Base-by-base conservation (phyloP, 2,888 invertebrate species). In the Ochropleura plecta region DNA sequence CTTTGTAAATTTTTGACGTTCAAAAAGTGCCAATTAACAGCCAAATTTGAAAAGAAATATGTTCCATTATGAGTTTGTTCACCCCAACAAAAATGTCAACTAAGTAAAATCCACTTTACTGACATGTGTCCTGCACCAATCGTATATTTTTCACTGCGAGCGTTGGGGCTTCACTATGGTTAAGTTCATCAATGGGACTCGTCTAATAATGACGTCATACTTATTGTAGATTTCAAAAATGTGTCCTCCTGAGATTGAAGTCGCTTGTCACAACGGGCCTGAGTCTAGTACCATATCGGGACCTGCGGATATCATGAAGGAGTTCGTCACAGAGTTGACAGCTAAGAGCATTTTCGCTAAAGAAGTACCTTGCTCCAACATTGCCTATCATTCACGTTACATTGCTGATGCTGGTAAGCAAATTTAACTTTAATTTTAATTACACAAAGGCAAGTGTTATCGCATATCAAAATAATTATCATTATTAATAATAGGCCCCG, bases 301-400 rank as follows among this genome's bases (percentile, higher is more conserved):
- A 1, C 98, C 98, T 0, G 96, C 96, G 1, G 97, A 97, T 46
- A 95, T 95, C 12, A 97, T 98, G 94, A 94, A 95, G 71, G 92
- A 94, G 42, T 97, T 97, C 83, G 97, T 98, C 0, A 96, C 88
- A 0, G 70, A 89, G 30, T 79, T 96, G 97, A 92, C 92, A 10
- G 89, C 89, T 12, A 89, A 92, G 51, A 88, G 90, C 4, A 91
- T 95, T 30, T 95, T 95, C 62, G 95, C 95, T 0, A 95, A 93
- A 64, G 95, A 95, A 86, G 95, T 95, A 3, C 94, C 94, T 3
- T 98, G 98, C 81, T 97, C 98, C 30, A 98, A 98, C 87, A 98
- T 99, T 79, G 98, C 99, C 0, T 99, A 99, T 90, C 99, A 99
- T 91, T 98, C 98, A 63, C 97, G 97, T 60, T 98, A 98, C 88